Conservation (phyloP, 2,888 invertebrate species). For the Macrosoma leucophasiata region DNA sequence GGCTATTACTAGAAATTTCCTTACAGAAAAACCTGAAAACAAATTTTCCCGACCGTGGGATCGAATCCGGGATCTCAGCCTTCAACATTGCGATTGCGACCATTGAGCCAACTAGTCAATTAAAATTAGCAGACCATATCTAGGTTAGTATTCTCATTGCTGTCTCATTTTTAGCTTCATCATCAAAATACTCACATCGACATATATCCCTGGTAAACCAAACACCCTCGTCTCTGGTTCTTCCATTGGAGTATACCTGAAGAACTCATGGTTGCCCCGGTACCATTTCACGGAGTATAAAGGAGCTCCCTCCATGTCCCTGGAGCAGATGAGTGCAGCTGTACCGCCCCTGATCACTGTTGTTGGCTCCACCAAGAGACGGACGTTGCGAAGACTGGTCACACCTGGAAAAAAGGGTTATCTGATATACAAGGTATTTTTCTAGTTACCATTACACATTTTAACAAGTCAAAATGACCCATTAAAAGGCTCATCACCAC, state of each 20-base stretch:
- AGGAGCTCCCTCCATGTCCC: constrained; percentile 84
- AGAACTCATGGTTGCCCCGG: constrained; percentile 88
- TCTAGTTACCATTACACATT: constrained; percentile 1
- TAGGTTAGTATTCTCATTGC: too few relatives aligned
- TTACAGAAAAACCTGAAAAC: too few relatives aligned
- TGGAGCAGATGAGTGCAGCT: constrained; percentile 82
- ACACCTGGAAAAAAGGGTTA: constrained; percentile 58
- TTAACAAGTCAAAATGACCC: too few relatives aligned
- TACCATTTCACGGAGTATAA: constrained; percentile 93
- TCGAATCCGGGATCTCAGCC: too few relatives aligned
- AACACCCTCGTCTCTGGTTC: constrained; percentile 84
- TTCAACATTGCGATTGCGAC: too few relatives aligned
- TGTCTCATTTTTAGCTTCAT: too few relatives aligned
- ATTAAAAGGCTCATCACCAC: too few relatives aligned
- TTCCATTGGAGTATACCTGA: constrained; percentile 86
- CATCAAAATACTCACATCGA: constrained; percentile 84
- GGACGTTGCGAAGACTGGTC: constrained; percentile 81
- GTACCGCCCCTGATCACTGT: constrained; percentile 81
- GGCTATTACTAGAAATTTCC: too few relatives aligned
- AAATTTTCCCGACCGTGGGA: too few relatives aligned
- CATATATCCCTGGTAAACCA: constrained; percentile 82
- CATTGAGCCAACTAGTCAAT: too few relatives aligned
- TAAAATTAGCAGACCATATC: too few relatives aligned
- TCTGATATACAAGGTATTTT: not conserved
- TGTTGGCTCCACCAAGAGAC: constrained; percentile 81